Evolutionary conservation across 1,140 invertebrate genomes (phyloP).

Genomic region (Drosophila busckii): DNA sequence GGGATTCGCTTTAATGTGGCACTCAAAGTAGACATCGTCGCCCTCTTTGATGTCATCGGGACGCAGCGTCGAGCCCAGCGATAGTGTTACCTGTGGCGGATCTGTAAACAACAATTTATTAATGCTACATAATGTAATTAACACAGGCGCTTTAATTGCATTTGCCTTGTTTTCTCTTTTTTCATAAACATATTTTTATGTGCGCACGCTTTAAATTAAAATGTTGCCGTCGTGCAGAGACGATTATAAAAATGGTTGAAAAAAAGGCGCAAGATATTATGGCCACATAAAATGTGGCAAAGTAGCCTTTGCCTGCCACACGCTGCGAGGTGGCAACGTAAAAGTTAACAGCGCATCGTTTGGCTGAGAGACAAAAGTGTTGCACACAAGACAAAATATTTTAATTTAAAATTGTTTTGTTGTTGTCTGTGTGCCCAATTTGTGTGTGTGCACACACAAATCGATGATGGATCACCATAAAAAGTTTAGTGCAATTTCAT

Average conservation of each 20-base stretch:
- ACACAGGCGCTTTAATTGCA: slow-evolving; percentile 47
- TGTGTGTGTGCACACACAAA: slow-evolving; percentile 27
- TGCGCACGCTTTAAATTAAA: slow-evolving; percentile 27
- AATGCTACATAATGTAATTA: slow-evolving; percentile 38
- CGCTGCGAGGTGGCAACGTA: slow-evolving; percentile 36
- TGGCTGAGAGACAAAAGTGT: slow-evolving; percentile 54
- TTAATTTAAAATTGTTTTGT: slow-evolving; percentile 66
- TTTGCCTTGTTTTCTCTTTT: no score
- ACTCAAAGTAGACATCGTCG: slow-evolving; percentile 96
- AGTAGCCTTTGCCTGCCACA: slow-evolving; percentile 23
- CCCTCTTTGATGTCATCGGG: slow-evolving; percentile 93
- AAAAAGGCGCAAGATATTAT: slow-evolving; percentile 74
- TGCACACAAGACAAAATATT: slow-evolving; percentile 64
- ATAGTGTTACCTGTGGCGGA: slow-evolving; percentile 89
- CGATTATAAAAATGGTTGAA: slow-evolving; percentile 55
- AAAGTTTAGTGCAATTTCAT: slow-evolving; percentile 64
- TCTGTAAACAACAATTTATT: slow-evolving; percentile 82
- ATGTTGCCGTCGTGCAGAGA: slow-evolving; percentile 16
- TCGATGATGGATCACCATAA: slow-evolving; percentile 71
- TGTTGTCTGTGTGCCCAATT: slow-evolving; percentile 14
- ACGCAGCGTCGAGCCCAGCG: slow-evolving; percentile 90
- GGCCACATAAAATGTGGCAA: slow-evolving; percentile 61
- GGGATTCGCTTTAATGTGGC: slow-evolving; percentile 91
- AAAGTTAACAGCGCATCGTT: slow-evolving; percentile 68
- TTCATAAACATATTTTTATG: slow-evolving; percentile 51